Conservation (phyloP, 2,113 vertebrate genomes). For the Zootoca vivipara region DNA sequence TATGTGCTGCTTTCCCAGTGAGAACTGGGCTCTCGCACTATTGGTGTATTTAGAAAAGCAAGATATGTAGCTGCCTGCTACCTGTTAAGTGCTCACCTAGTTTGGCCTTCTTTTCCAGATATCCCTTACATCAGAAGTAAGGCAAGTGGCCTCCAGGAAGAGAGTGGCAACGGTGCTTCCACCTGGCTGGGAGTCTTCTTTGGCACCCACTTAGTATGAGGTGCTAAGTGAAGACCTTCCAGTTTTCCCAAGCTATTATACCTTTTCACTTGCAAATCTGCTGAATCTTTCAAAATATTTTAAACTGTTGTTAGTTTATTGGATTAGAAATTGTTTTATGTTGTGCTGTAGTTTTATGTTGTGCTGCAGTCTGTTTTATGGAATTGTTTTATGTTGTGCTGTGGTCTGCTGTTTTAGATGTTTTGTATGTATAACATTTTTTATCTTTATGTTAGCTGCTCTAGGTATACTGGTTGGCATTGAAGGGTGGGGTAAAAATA, state of each 20-base stretch:
- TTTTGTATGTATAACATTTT: neutral
- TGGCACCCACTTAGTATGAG: neutral
- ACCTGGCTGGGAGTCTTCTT: too few relatives aligned
- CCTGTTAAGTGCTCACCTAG: too few relatives aligned
- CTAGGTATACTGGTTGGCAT: neutral
- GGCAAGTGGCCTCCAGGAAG: neutral
- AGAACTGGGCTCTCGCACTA: too few relatives aligned
- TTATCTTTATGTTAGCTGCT: neutral
- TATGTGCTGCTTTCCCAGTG: too few relatives aligned
- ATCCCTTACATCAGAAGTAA: neutral
- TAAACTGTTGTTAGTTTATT: neutral
- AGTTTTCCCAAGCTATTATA: neutral
- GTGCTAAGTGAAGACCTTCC: neutral
- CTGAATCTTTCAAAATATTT: neutral
- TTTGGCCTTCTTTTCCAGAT: neutral
- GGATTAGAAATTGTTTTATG: neutral
- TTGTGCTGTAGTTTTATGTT: neutral
- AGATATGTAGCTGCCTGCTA: too few relatives aligned
- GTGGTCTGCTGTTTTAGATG: neutral
- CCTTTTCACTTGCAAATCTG: neutral
- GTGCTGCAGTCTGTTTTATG: neutral
- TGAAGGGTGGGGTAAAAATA: neutral
- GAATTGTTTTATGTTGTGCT: too few relatives aligned
- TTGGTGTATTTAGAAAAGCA: too few relatives aligned
- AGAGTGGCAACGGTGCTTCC: neutral